These are phyloP conservation scores for Kryptolebias ocellatus DNA, from an alignment of 2,797 vertebrate genomes.

Conservation along the genomic window DNA sequence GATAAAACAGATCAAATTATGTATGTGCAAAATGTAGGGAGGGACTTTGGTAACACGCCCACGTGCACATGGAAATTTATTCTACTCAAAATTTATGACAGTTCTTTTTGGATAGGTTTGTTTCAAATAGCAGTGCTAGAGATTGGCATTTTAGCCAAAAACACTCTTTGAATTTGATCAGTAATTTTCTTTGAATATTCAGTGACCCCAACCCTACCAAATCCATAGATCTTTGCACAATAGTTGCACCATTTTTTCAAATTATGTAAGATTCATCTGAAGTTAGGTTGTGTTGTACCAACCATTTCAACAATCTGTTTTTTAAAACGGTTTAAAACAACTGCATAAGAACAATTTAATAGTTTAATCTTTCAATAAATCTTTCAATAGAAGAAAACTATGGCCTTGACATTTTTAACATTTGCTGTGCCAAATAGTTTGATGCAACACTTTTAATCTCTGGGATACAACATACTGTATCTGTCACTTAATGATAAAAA, in stretches of 20 bases:
- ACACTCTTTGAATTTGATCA: too few relatives aligned
- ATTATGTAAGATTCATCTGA: background rate
- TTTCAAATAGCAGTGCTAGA: too few relatives aligned
- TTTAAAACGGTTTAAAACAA: background rate
- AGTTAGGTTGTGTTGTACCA: background rate
- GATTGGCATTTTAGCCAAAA: too few relatives aligned
- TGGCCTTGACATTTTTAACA: background rate
- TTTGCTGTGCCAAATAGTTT: background rate
- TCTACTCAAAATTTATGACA: too few relatives aligned
- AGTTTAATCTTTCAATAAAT: background rate
- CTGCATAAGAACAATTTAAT: too few relatives aligned
- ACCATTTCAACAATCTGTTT: background rate
- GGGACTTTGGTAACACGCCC: conserved; percentile 31
- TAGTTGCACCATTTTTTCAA: background rate
- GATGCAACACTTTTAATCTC: background rate
- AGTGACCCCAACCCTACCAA: background rate
- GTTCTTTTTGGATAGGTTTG: too few relatives aligned
- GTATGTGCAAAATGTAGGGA: conserved; percentile 9
- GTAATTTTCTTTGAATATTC: too few relatives aligned
- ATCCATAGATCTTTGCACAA: background rate
- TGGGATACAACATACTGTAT: background rate
- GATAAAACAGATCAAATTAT: conserved; percentile 9
- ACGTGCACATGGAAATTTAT: conserved; percentile 7
- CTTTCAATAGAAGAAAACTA: background rate
- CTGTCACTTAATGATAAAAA: too few relatives aligned